Evolutionary conservation across 2,797 vertebrate genomes (phyloP).

Genomic region (Lates japonicus): DNA sequence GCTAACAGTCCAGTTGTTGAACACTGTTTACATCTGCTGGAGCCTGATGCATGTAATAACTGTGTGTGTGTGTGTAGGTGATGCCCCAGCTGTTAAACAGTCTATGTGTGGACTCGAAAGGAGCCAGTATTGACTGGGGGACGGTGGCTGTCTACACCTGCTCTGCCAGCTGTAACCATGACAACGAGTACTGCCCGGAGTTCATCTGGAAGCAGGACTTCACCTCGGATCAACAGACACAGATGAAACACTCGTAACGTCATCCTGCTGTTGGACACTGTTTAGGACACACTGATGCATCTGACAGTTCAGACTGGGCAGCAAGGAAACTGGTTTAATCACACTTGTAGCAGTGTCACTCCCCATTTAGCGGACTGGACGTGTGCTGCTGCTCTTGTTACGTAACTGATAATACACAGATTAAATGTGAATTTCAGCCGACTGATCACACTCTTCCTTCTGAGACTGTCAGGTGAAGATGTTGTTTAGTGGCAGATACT

Average conservation of each 20-base stretch:
- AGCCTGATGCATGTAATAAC: not conserved
- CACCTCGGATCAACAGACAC: constrained; percentile 62
- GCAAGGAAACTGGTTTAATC: not conserved
- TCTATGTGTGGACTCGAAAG: constrained; percentile 92
- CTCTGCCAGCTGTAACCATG: constrained; percentile 79
- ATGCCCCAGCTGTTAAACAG: constrained; percentile 97
- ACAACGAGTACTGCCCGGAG: constrained; percentile 85
- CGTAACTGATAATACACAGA: not conserved
- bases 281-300: not conserved
- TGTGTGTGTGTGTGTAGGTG: constrained; percentile 83
- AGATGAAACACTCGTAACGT: constrained; percentile 19
- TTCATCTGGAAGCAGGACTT: constrained; percentile 98
- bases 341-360: not conserved
- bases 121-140: constrained; percentile 96
- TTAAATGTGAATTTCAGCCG: not conserved
- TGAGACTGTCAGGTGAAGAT: not conserved
- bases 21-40: not conserved
- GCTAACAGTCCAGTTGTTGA: not conserved
- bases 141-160: constrained; percentile 91
- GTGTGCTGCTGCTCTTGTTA: not conserved
- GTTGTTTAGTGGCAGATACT: not conserved
- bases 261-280: not conserved
- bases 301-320: not conserved
- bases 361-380: not conserved
- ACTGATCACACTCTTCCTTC: not conserved